A percentile compares a stretch with the other conserved stretches of the same genome.
Evolutionary conservation across 2,888 invertebrate genomes (phyloP).

Genomic region (Lordiphosa andalusiaca): DNA sequence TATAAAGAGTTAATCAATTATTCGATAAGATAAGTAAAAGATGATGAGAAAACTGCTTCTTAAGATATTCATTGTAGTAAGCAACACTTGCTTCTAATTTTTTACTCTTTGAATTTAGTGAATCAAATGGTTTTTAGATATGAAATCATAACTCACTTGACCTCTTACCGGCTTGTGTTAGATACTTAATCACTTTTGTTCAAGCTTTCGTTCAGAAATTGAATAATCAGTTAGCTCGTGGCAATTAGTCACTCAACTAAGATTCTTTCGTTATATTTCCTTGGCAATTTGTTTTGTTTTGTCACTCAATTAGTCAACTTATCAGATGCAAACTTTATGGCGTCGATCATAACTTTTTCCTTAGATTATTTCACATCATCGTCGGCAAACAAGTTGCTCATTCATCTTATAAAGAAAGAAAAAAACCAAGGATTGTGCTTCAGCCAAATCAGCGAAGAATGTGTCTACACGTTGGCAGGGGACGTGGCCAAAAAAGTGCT

Average conservation of each 20-base stretch:
- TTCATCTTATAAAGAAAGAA: constrained; percentile 29
- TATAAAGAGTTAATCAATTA: too few species aligned
- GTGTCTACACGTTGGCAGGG: constrained; percentile 13
- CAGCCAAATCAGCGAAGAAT: constrained; percentile 3
- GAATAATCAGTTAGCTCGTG: too few species aligned
- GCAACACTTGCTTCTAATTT: too few species aligned
- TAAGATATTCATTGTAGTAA: too few species aligned
- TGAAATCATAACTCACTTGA: too few species aligned
- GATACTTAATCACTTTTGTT: too few species aligned
- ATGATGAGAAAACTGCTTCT: too few species aligned
- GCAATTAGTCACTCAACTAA: not conserved
- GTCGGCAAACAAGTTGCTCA: constrained; percentile 22
- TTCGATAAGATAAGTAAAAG: too few species aligned
- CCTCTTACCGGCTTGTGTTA: too few species aligned
- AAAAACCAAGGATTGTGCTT: constrained; percentile 10
- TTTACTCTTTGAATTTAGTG: too few species aligned
- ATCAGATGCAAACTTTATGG: constrained; percentile 26
- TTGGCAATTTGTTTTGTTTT: constrained; percentile 20
- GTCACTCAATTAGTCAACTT: constrained; percentile 29
- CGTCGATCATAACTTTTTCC: not conserved
- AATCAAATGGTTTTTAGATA: too few species aligned
- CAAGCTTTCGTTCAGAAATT: too few species aligned
- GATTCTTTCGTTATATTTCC: constrained; percentile 12
- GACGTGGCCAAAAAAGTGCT: constrained; percentile 13
- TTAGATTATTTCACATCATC: not conserved